These are phyloP conservation scores for Alloplasta piceator DNA, from an alignment of 2,888 invertebrate genomes.

Conservation along the genomic window DNA sequence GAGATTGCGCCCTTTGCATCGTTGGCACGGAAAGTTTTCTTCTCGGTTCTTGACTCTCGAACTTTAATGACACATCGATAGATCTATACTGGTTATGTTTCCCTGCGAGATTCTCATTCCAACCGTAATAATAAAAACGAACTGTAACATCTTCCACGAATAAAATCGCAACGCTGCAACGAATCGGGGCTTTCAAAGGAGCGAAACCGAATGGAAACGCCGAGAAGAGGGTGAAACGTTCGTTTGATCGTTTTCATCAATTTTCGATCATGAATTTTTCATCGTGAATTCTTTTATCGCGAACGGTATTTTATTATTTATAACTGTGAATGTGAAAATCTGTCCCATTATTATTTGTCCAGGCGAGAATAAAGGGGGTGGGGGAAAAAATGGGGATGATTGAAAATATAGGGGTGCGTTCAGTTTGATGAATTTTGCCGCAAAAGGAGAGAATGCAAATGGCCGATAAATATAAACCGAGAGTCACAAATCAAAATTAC, in stretches of 20 bases:
- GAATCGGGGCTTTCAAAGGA: too few species aligned
- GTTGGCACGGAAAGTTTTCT: constrained; percentile 25
- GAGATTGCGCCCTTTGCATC: neutral
- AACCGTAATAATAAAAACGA: too few species aligned
- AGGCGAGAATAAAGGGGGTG: neutral
- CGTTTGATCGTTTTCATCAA: too few species aligned
- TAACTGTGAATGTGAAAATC: constrained; percentile 18
- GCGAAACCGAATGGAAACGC: too few species aligned
- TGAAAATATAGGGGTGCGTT: too few species aligned
- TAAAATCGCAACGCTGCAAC: too few species aligned
- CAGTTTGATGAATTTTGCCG: constrained; percentile 1
- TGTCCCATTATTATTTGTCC: constrained; percentile 4
- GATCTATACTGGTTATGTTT: neutral
- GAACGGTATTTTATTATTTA: too few species aligned
- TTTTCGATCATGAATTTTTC: too few species aligned
- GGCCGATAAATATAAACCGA: constrained; percentile 21
- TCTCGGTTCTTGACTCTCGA: constrained; percentile 34
- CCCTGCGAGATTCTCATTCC: neutral
- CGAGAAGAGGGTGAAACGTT: too few species aligned
- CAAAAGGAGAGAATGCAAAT: constrained; percentile 14
- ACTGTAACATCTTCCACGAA: too few species aligned
- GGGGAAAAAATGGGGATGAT: neutral
- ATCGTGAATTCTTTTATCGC: too few species aligned
- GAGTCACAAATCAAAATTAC: constrained; percentile 51
- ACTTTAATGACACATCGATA: constrained; percentile 34